phyloP scores from a whole-genome alignment of 2,888 invertebrate species.

The Pristionchus entomophagus region DNA sequence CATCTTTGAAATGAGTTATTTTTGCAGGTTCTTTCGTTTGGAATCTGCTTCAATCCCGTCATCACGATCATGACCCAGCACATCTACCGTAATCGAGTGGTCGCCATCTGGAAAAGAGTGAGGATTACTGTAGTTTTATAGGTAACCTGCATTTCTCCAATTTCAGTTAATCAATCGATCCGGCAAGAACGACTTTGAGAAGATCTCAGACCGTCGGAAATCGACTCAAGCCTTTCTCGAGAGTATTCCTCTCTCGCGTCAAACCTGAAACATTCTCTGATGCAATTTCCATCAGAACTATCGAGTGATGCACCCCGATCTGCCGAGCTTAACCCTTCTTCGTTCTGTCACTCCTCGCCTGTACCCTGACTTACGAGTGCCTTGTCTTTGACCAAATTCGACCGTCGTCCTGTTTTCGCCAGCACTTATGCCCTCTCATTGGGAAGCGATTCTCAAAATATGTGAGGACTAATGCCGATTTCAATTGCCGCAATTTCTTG shows the following conservation, averaged over 20 bases:
- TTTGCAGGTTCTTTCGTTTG: conserved; percentile 70
- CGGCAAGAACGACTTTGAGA: not conserved
- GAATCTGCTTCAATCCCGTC: conserved; percentile 73
- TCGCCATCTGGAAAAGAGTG: conserved; percentile 42
- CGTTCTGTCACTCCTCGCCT: conserved; percentile 4
- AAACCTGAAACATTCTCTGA: not conserved
- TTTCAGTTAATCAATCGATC: conserved; percentile 16
- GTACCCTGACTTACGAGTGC: not conserved
- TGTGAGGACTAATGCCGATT: too few relatives aligned
- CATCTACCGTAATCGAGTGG: conserved; percentile 57
- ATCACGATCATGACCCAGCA: conserved; percentile 73
- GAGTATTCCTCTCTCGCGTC: conserved; percentile 1
- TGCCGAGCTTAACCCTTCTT: not conserved
- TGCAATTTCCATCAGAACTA: not conserved
- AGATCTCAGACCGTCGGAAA: conserved; percentile 1
- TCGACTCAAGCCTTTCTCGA: conserved; percentile 35
- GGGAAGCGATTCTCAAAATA: too few relatives aligned
- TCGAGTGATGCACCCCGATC: not conserved
- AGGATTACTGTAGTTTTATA: not conserved
- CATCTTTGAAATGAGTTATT: conserved; percentile 48
- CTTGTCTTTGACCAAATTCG: conserved; percentile 5
- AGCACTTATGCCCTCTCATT: too few relatives aligned
- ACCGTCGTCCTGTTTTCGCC: not conserved
- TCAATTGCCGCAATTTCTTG: too few relatives aligned
- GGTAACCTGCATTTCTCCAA: too few relatives aligned